These are phyloP conservation scores for Geodia barretti DNA, from an alignment of 37 sponge, comb jelly and placozoan species.

Conservation along the genomic window DNA sequence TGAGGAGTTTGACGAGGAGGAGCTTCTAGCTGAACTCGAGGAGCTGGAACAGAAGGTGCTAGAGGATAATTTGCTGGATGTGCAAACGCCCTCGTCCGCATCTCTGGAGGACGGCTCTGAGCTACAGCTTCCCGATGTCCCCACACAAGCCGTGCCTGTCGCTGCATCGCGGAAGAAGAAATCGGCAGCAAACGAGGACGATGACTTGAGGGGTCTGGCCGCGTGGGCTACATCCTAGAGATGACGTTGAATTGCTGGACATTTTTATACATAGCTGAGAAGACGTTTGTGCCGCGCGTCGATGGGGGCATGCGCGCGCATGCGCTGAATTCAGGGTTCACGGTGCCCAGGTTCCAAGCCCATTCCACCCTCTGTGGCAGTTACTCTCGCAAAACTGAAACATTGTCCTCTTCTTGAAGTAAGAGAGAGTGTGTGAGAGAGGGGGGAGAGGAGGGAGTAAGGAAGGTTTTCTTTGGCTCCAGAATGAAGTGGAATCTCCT, in stretches of 20 bases:
- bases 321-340: too few relatives aligned
- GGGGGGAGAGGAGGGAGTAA: neutral
- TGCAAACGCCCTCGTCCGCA: neutral
- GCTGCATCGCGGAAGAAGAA: constrained; percentile 23
- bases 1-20: constrained; percentile 83
- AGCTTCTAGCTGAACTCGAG: constrained; percentile 81
- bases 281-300: too few relatives aligned
- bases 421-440: neutral
- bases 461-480: too few relatives aligned
- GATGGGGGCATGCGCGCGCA: too few relatives aligned
- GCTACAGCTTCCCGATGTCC: constrained; percentile 35
- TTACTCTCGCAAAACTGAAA: too few relatives aligned
- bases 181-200: constrained; percentile 49
- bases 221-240: too few relatives aligned
- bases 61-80: constrained; percentile 53
- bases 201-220: constrained; percentile 60
- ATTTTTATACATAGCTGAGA: neutral
- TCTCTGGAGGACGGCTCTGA: constrained; percentile 25
- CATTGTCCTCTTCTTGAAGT: neutral
- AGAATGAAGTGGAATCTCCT: too few relatives aligned
- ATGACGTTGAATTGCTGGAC: neutral
- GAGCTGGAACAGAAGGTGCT: constrained; percentile 76
- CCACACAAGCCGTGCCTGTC: neutral
- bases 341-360: too few relatives aligned
- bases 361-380: too few relatives aligned